Percentiles rank a stretch among this genome's conserved stretches.
phyloP scores from a whole-genome alignment of 2,113 vertebrate species.

The Apodemus sylvaticus region DNA sequence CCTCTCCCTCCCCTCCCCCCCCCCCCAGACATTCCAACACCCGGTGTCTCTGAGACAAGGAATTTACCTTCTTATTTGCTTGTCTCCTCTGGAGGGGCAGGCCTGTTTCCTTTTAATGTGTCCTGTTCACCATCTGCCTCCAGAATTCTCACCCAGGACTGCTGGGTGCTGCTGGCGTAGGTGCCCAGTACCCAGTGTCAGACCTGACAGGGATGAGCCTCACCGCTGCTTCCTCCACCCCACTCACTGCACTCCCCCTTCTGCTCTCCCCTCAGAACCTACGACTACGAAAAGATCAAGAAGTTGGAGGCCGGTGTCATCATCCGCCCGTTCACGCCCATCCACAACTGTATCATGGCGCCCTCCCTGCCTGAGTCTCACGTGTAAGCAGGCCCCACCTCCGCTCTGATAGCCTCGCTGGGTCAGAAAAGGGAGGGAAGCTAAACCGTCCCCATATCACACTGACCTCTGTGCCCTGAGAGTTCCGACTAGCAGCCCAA shows the following conservation, averaged over 20 bases:
- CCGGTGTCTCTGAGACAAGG: not conserved
- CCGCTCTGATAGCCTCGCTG: not conserved
- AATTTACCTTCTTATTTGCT: not conserved
- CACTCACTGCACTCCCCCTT: not conserved
- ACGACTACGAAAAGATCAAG: not conserved
- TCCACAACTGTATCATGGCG: slow-evolving; percentile 82
- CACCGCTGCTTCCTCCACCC: too few relatives aligned
- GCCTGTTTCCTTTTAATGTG: not conserved
- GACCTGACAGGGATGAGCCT: not conserved
- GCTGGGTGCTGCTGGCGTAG: not conserved
- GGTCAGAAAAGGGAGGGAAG: not conserved
- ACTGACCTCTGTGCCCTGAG: not conserved
- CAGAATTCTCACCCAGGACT: not conserved
- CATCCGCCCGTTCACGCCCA: slow-evolving; percentile 82
- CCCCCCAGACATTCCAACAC: not conserved
- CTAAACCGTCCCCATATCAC: not conserved
- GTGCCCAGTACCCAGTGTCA: not conserved
- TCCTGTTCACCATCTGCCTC: not conserved
- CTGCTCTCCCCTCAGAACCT: slow-evolving; percentile 74
- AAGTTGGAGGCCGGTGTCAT: not conserved
- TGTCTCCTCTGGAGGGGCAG: not conserved
- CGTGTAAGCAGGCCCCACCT: slow-evolving; percentile 73
- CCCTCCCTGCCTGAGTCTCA: slow-evolving; percentile 72
- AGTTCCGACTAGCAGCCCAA: not conserved
- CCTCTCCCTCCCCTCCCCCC: rapidly evolving